Evolutionary conservation across 1,140 invertebrate species (phyloP), one percentile per base, ranked within the genome.

Genomic region (Diuraphis noxia): DNA sequence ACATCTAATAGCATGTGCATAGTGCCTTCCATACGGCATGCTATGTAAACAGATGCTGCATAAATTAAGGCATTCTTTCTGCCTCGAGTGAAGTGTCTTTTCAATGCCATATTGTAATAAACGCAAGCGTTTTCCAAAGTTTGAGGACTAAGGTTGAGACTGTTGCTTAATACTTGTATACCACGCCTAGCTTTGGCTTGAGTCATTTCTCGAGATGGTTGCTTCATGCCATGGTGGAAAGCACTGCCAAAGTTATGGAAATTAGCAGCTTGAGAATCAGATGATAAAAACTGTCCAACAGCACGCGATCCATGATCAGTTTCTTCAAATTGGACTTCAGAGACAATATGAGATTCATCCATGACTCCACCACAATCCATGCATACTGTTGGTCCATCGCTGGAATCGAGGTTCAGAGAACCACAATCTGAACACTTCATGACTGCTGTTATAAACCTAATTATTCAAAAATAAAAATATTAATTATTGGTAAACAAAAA

Each of bases 31-130:
- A 97, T 97, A 92, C 99, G 95, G 93, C 99, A 99, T 5, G 98
- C 99, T 92, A 99, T 98, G 93, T 99, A 99, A 19, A 99, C 96
- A 95, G 99, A 99, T 81, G 99, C 98, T 91, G 98, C 98, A 94
- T 99, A 96, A 92, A 99, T 98, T 93, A 98, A 97, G n/a, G 96
- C 95, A 93, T 97, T 96, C 92, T 97, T 98, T 41, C 99, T 95
- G 52, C 99, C 99, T 93, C 98, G 96, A 1, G 98, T 99, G 38
- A 99, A 94, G 93, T 98, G 96, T 92, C 96, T 94, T 86, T 95
- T 95, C n/a, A 99, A 94, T 46, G 98, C 99, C 96, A 99, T 97
- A 95, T 99, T 99, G 94, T 99, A 99, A 94, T 99, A 99, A 93
- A 98, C 98, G 92, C 97, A 97, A 9, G 98, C 97, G 38, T 97